Conservation (phyloP, 2,888 invertebrate genomes). For the Listrodromus nycthemerus region DNA sequence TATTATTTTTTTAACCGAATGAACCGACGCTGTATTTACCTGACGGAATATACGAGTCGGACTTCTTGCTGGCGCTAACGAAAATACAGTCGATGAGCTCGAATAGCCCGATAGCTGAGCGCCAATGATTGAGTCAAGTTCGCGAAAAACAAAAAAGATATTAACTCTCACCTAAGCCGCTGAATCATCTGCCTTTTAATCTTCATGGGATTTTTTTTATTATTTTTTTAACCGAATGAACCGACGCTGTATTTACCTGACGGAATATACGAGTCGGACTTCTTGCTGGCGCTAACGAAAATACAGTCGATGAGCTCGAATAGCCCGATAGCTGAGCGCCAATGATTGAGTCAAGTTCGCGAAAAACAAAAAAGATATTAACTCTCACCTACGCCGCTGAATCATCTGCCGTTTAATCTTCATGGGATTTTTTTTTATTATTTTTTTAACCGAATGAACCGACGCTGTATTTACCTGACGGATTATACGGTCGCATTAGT, state of each 20-base stretch:
- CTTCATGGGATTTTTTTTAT: slow-evolving; percentile 30
- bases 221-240: slow-evolving; percentile 11
- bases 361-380: too few species aligned
- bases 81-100: background rate
- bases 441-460: slow-evolving; percentile 15
- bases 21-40: too few species aligned
- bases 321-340: too few species aligned
- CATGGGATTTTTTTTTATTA: slow-evolving; percentile 42
- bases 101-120: background rate
- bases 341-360: too few species aligned
- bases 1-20: too few species aligned
- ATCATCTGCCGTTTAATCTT: too few species aligned
- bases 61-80: background rate
- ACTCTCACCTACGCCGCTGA: too few species aligned
- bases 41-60: too few species aligned
- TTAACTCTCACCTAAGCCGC: background rate
- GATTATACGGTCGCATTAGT: slow-evolving; percentile 52
- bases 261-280: slow-evolving; percentile 50
- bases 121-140: background rate
- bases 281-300: too few species aligned
- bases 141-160: background rate
- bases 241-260: slow-evolving; percentile 37
- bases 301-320: too few species aligned
- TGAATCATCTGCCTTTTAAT: background rate
- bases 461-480: slow-evolving; percentile 40